Base-by-base conservation (phyloP, 2,113 vertebrate genomes). In the Calyptomena viridis region DNA sequence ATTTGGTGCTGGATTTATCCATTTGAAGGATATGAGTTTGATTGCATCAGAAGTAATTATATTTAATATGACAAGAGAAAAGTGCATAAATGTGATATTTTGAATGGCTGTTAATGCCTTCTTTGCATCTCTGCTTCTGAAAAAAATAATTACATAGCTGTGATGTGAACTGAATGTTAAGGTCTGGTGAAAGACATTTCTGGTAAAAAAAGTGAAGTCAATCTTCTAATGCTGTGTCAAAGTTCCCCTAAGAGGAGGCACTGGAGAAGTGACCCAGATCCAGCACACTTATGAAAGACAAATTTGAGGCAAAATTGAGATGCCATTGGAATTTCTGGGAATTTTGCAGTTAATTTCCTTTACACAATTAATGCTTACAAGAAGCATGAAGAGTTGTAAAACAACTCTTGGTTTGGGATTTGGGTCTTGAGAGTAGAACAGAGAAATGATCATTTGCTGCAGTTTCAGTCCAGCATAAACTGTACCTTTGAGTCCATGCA, bases 41-140 rank as follows among this genome's bases (percentile, higher is more conserved):
- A 94, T 96, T 95, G 84, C 93, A 95, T 95, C 94, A 89, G 78
- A 95, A 96, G 84, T 95, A 95, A 95, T 95, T 89, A 87, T 85
- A 68, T 93, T 95, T 95, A 95, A 93, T 89, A 83, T 76, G 91
- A 95, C 89, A 93, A 81, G 84, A 33, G 73, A 95, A 87, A 93
- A 93, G 81, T 77, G 82, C 72, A 85, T 62, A 93, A 95, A 85
- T 92, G 94, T 85, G 89, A 33, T 89, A 69, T 93, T 95, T 74
- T 83, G 78, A 91, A 88, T 0, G 12, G 40, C 71, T 94, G 67
- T 66, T 96, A 95, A 95, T 94, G 72, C 78, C 81, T 87, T 37
- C 89, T 94, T 87, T 93, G 59, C 89, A 76, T 93, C 71, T 96
- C 89, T 93, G 76, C 75, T 77, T 62, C 62, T 95, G 77, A 76